Evolutionary conservation across 2,113 vertebrate species (phyloP).

Genomic region (Platichthys stellatus): DNA sequence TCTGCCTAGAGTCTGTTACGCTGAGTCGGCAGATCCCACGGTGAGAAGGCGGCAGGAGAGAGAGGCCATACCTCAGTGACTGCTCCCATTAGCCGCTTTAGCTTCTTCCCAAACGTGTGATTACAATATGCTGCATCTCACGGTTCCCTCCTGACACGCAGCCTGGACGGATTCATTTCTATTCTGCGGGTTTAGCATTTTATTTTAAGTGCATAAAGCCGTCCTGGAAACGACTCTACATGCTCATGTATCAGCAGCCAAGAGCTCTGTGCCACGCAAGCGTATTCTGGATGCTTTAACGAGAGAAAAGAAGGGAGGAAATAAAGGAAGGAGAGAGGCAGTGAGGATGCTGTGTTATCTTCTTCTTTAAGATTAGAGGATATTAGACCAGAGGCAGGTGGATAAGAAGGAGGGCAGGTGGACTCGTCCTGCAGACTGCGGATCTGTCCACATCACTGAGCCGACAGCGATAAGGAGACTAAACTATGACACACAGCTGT

Average conservation of each 20-base stretch:
- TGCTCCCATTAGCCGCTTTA: slow-evolving; percentile 30
- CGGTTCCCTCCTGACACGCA: slow-evolving; percentile 13
- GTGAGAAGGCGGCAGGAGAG: slow-evolving; percentile 18
- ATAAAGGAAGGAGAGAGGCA: background rate
- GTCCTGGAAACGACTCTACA: background rate
- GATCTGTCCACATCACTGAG: background rate
- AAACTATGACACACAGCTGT: background rate
- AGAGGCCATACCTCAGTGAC: slow-evolving; percentile 22
- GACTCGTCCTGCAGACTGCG: background rate
- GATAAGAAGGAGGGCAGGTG: background rate
- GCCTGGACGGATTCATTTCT: background rate
- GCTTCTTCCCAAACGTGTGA: slow-evolving; percentile 44
- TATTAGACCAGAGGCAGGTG: background rate
- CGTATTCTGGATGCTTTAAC: background rate
- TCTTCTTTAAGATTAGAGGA: background rate
- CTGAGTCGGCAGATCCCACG: slow-evolving; percentile 65
- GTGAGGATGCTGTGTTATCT: background rate
- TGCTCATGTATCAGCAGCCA: background rate
- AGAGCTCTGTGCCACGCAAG: background rate
- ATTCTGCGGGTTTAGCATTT: slow-evolving; percentile 5
- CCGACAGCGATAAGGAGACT: background rate
- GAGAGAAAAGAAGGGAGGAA: background rate
- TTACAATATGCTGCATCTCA: slow-evolving; percentile 41
- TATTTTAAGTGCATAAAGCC: background rate
- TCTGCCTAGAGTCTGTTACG: slow-evolving; percentile 9